phyloP scores from a whole-genome alignment of 2,113 vertebrate genomes.

The Burhinus bistriatus region DNA sequence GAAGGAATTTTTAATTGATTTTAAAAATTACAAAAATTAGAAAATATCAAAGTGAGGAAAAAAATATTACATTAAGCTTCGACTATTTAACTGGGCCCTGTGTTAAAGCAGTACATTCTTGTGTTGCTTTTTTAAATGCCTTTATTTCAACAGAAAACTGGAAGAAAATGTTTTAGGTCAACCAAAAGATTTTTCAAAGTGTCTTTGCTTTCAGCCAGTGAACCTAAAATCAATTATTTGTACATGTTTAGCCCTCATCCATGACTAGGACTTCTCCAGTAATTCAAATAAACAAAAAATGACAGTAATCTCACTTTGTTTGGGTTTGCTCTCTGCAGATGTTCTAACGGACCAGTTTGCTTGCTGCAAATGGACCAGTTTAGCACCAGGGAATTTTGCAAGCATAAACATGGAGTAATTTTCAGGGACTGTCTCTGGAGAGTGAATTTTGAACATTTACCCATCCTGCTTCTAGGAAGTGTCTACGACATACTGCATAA shows the following conservation, averaged over 20 bases:
- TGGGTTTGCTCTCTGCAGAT: conserved; percentile 16
- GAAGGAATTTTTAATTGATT: not conserved
- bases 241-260: conserved; percentile 16
- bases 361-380: not conserved
- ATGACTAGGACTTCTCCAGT: not conserved
- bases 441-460: not conserved
- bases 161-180: not conserved
- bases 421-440: not conserved
- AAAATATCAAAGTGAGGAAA: not conserved
- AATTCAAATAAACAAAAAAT: conserved; percentile 34
- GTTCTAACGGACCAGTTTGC: not conserved
- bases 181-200: not conserved
- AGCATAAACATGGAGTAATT: not conserved
- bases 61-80: not conserved
- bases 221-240: conserved; percentile 43
- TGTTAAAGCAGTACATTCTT: not conserved
- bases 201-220: conserved; percentile 1
- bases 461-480: not conserved
- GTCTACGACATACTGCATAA: rapidly evolving
- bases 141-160: not conserved
- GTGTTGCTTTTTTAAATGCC: not conserved
- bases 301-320: not conserved
- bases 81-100: not conserved
- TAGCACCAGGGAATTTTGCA: not conserved
- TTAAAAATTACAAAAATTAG: not conserved